phyloP scores from a whole-genome alignment of 2,113 vertebrate genomes.

The Propithecus coquereli region DNA sequence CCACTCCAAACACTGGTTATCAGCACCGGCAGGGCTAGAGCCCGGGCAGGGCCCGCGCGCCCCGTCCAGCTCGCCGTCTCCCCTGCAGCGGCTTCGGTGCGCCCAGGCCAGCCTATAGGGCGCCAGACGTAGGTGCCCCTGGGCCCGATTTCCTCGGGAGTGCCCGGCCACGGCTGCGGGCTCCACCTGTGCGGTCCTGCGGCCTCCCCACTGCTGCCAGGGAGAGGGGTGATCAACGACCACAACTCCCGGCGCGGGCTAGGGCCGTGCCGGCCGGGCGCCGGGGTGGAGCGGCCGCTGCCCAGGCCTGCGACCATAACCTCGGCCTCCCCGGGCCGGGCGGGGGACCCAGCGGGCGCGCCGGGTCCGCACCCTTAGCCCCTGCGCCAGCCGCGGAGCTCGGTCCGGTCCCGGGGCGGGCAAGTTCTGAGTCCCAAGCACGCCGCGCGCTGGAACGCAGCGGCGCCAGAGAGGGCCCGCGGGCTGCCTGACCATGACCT shows the following conservation, averaged over 20 bases:
- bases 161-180: background rate
- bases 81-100: background rate
- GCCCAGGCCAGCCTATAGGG: background rate
- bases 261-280: accelerated
- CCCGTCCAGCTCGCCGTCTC: background rate
- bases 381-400: background rate
- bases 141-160: background rate
- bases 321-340: background rate
- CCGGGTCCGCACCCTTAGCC: background rate
- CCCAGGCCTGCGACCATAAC: background rate
- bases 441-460: background rate
- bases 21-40: background rate
- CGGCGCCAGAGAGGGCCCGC: accelerated
- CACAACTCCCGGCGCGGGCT: no score
- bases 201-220: background rate
- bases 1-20: accelerated
- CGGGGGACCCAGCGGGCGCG: accelerated
- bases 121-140: background rate
- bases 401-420: background rate
- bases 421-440: background rate
- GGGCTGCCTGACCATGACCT: background rate
- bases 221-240: background rate
- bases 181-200: accelerated
- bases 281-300: background rate
- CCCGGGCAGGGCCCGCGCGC: background rate